phyloP scores from a whole-genome alignment of 2,888 invertebrate genomes.

The Drosophila fulvimacula region DNA sequence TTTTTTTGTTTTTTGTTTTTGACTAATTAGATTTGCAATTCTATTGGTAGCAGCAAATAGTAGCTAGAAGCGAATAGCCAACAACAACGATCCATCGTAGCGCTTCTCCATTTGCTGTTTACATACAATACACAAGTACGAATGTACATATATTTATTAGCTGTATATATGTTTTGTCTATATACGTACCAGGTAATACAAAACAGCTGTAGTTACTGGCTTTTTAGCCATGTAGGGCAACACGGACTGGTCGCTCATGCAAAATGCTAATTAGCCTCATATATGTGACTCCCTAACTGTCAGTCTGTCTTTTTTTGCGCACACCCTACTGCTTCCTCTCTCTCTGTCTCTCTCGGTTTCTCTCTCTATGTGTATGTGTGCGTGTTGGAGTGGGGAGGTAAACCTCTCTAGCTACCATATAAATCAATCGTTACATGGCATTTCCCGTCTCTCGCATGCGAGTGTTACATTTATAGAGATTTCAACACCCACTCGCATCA shows the following conservation, averaged over 20 bases:
- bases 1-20: not conserved
- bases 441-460: constrained; percentile 52
- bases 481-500: constrained; percentile 59
- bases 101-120: constrained; percentile 15
- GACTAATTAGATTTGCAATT: constrained; percentile 76
- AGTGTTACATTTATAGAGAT: constrained; percentile 51
- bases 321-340: constrained; percentile 7
- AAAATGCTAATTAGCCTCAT: constrained; percentile 74
- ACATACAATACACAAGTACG: constrained; percentile 16
- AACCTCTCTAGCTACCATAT: constrained; percentile 21
- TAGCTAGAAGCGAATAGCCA: constrained; percentile 10
- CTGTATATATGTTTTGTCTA: constrained; percentile 33
- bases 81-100: constrained; percentile 1
- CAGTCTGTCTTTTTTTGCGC: constrained; percentile 8
- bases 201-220: constrained; percentile 55
- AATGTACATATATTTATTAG: constrained; percentile 48
- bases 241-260: constrained; percentile 45
- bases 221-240: constrained; percentile 73
- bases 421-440: constrained; percentile 49
- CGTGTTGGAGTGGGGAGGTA: constrained; percentile 6
- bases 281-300: constrained; percentile 26
- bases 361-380: not conserved
- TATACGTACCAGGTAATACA: constrained; percentile 24
- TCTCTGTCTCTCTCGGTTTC: not conserved
- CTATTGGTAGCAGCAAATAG: constrained; percentile 44